Percentiles rank a stretch among this genome's conserved stretches.
phyloP scores from a whole-genome alignment of 2,888 invertebrate genomes.

The Cantharis nigra region DNA sequence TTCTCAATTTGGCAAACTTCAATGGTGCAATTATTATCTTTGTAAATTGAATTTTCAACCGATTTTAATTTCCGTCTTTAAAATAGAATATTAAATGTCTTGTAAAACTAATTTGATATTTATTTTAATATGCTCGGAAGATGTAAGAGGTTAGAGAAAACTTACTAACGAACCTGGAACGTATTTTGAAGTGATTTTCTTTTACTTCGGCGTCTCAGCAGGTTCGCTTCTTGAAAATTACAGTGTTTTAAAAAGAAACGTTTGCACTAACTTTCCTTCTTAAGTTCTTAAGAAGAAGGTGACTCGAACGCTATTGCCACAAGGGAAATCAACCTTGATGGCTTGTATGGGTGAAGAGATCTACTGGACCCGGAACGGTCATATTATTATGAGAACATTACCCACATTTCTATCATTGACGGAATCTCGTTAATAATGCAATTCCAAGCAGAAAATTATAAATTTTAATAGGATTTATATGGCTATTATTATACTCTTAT shows the following conservation, averaged over 20 bases:
- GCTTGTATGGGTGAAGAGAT: slow-evolving; percentile 43
- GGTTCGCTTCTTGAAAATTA: slow-evolving; percentile 22
- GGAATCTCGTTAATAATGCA: slow-evolving; percentile 6
- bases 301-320: slow-evolving; percentile 34
- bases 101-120: not conserved
- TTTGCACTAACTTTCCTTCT: slow-evolving; percentile 24
- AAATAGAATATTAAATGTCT: not conserved
- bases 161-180: not conserved
- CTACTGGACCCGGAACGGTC: slow-evolving; percentile 41
- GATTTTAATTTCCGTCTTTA: not conserved
- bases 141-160: not conserved
- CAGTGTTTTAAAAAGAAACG: slow-evolving; percentile 28
- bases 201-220: slow-evolving; percentile 4
- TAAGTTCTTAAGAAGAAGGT: slow-evolving; percentile 24
- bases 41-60: not conserved
- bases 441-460: not conserved
- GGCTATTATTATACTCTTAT: not conserved
- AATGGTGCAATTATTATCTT: not conserved
- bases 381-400: slow-evolving; percentile 41
- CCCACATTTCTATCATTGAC: slow-evolving; percentile 37
- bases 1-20: not conserved
- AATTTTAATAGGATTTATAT: not conserved
- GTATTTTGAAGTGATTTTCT: slow-evolving; percentile 13
- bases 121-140: not conserved
- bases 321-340: slow-evolving; percentile 46